Evolutionary conservation across 2,797 vertebrate genomes (phyloP).

Genomic region (Pangasius sanitwongsei): DNA sequence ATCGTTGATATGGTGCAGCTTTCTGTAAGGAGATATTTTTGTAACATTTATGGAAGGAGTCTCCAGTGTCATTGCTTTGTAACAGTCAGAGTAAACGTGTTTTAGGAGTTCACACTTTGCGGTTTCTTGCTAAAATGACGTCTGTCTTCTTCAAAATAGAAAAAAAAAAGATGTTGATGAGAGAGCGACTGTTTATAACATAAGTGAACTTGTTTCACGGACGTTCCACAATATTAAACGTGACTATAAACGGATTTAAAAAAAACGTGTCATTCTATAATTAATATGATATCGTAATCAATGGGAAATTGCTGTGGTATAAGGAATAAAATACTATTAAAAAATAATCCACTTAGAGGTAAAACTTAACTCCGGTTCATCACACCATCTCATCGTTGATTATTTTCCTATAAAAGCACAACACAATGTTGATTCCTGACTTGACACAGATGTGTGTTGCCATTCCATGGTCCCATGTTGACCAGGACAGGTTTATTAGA

Average conservation of each 20-base stretch:
- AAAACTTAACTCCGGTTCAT: neutral
- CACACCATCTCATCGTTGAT: neutral
- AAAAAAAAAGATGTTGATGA: neutral
- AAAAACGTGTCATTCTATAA: neutral
- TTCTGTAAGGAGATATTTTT: no score
- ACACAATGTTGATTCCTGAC: neutral
- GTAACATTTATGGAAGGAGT: neutral
- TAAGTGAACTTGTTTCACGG: neutral
- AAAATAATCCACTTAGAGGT: neutral
- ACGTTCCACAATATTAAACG: neutral
- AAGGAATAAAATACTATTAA: no score
- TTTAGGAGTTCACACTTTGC: neutral
- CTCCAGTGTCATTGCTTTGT: neutral
- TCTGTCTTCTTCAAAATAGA: no score
- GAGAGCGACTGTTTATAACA: neutral
- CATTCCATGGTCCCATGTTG: neutral
- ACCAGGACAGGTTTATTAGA: neutral
- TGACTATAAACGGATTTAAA: neutral
- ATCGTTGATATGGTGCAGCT: neutral
- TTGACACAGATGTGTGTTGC: neutral
- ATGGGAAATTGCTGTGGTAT: neutral
- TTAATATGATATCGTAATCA: neutral
- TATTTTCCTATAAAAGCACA: neutral
- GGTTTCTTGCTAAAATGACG: neutral
- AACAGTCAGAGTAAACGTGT: neutral